These are phyloP conservation scores for Mesoligia furuncula DNA, from an alignment of 2,888 invertebrate species.

Conservation along the genomic window DNA sequence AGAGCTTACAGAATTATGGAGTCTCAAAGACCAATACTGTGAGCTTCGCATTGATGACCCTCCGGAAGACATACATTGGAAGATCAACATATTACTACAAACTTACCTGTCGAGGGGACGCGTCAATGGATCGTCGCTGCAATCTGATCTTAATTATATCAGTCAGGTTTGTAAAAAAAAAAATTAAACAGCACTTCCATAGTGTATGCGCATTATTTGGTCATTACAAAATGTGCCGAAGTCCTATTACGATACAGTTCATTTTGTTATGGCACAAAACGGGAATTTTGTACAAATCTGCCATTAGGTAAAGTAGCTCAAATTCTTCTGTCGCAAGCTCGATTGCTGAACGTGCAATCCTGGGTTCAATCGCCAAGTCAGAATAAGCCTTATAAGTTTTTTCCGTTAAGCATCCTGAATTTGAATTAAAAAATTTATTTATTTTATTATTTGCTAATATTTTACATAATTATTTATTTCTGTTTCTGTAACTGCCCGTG, in stretches of 20 bases:
- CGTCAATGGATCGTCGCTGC: slow-evolving; percentile 95
- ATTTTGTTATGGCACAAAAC: too few species aligned
- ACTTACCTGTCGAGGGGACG: slow-evolving; percentile 95
- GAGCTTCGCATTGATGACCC: slow-evolving; percentile 94
- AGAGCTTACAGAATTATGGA: slow-evolving; percentile 97
- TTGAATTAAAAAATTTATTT: too few species aligned
- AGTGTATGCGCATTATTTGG: too few species aligned
- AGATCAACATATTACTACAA: slow-evolving; percentile 98
- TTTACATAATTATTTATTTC: too few species aligned
- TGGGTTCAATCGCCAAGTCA: neutral
- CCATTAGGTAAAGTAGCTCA: too few species aligned
- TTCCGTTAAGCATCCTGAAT: neutral
- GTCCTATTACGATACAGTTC: too few species aligned
- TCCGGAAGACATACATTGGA: slow-evolving; percentile 97
- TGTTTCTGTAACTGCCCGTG: too few species aligned
- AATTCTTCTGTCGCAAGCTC: neutral
- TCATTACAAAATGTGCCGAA: too few species aligned
- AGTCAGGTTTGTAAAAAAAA: slow-evolving; percentile 92
- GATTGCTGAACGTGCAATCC: neutral
- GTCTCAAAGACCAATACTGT: slow-evolving; percentile 93
- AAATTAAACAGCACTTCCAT: too few species aligned
- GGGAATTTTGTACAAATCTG: too few species aligned
- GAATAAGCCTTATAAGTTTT: neutral
- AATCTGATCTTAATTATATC: slow-evolving; percentile 97
- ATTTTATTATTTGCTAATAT: too few species aligned